phyloP scores from a whole-genome alignment of 2,113 vertebrate genomes.

The Dromiciops gliroides region DNA sequence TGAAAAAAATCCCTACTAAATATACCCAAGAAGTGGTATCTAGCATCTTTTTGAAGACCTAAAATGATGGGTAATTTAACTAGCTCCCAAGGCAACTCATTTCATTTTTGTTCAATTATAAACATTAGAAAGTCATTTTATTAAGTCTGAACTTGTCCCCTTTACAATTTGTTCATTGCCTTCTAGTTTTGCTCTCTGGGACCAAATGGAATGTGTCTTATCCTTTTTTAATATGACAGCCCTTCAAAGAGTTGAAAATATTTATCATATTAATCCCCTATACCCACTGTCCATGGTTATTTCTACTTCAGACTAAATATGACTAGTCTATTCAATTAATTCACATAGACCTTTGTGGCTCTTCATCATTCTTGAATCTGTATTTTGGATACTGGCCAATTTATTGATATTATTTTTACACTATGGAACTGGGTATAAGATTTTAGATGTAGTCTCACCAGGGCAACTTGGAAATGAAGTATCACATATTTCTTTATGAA shows the following conservation, averaged over 20 bases:
- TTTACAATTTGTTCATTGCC: neutral
- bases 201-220: neutral
- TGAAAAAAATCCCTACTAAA: neutral
- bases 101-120: neutral
- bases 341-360: neutral
- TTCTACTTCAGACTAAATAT: neutral
- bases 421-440: neutral
- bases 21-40: neutral
- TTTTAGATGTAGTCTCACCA: no score
- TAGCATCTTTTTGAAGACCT: neutral
- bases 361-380: neutral
- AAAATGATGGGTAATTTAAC: neutral
- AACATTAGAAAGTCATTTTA: neutral
- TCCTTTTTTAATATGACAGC: neutral
- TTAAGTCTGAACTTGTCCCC: neutral
- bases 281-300: neutral
- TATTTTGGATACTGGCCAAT: neutral
- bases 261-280: neutral
- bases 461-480: no score
- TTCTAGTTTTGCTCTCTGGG: neutral
- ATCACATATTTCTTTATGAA: neutral
- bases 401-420: neutral
- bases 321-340: neutral
- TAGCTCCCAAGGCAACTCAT: neutral
- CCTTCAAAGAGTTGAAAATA: neutral